These are phyloP conservation scores for Heliangelus exortis DNA, from an alignment of 2,797 vertebrate species.

Conservation along the genomic window DNA sequence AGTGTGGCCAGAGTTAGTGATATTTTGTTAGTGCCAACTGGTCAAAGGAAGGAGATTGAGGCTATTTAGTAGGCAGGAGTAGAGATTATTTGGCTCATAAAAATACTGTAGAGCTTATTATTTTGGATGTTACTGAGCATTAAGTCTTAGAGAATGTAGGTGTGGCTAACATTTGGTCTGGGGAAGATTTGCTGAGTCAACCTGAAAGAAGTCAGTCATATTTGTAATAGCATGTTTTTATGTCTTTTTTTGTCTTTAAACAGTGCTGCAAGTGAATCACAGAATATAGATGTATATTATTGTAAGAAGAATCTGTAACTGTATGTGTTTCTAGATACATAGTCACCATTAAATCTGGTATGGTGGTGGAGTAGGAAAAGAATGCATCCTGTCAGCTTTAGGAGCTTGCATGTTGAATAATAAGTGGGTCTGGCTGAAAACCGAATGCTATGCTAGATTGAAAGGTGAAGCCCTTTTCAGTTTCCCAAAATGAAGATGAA, in stretches of 20 bases:
- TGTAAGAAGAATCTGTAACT: background rate
- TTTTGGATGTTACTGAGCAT: conserved; percentile 11
- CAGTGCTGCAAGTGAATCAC: background rate
- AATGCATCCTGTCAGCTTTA: background rate
- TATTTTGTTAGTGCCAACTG: background rate
- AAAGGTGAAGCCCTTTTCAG: background rate
- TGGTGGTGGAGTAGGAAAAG: background rate
- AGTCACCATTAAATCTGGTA: background rate
- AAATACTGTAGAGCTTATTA: background rate
- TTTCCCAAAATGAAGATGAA: background rate
- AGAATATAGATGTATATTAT: background rate
- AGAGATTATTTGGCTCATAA: background rate
- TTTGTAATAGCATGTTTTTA: background rate
- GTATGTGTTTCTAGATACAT: background rate
- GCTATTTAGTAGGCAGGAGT: background rate
- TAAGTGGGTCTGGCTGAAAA: background rate
- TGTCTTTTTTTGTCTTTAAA: background rate
- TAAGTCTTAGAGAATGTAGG: background rate
- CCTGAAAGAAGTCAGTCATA: background rate
- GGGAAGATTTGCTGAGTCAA: conserved; percentile 20
- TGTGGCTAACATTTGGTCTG: conserved; percentile 11
- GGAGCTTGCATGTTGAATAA: background rate
- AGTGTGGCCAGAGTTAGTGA: background rate
- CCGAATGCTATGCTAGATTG: background rate
- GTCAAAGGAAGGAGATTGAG: background rate